Conservation (phyloP, 1,140 invertebrate species). For the Pseudoatta argentina region DNA sequence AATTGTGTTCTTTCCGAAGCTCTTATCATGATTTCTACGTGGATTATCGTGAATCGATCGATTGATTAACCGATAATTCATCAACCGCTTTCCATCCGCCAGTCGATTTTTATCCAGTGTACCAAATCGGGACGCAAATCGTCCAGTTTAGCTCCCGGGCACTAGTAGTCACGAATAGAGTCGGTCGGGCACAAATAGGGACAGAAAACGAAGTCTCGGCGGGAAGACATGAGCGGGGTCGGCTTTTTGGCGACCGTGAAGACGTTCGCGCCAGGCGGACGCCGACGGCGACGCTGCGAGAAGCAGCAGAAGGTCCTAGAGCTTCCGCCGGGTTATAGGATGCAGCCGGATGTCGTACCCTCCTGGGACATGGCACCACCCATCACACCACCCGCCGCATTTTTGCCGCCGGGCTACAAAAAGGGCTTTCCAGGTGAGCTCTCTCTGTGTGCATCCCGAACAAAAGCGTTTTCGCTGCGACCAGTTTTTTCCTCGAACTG, state of each 20-base stretch:
- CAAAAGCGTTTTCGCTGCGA: neutral
- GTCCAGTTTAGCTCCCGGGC: neutral
- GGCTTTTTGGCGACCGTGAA: constrained; percentile 89
- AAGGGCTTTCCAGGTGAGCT: constrained; percentile 84
- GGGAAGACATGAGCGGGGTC: constrained; percentile 87
- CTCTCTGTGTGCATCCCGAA: neutral
- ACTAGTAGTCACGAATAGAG: neutral
- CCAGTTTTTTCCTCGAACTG: neutral
- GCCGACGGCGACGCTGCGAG: constrained; percentile 88
- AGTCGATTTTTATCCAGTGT: neutral
- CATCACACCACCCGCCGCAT: constrained; percentile 90
- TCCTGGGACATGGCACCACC: constrained; percentile 88
- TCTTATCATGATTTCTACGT: constrained; percentile 2
- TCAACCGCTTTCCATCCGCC: neutral
- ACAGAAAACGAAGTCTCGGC: constrained; percentile 59
- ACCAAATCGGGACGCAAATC: neutral
- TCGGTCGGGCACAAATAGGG: neutral
- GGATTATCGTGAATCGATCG: constrained; percentile 1
- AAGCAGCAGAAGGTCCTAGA: constrained; percentile 88
- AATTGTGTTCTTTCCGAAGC: constrained; percentile 33
- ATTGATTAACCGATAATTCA: constrained; percentile 5
- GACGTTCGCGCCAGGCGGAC: constrained; percentile 89
- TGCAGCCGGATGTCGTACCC: constrained; percentile 87
- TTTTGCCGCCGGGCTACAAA: constrained; percentile 88
- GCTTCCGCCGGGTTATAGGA: constrained; percentile 86